Evolutionary conservation across 2,888 invertebrate genomes (phyloP).

Genomic region (Scaptomyza tumidula): DNA sequence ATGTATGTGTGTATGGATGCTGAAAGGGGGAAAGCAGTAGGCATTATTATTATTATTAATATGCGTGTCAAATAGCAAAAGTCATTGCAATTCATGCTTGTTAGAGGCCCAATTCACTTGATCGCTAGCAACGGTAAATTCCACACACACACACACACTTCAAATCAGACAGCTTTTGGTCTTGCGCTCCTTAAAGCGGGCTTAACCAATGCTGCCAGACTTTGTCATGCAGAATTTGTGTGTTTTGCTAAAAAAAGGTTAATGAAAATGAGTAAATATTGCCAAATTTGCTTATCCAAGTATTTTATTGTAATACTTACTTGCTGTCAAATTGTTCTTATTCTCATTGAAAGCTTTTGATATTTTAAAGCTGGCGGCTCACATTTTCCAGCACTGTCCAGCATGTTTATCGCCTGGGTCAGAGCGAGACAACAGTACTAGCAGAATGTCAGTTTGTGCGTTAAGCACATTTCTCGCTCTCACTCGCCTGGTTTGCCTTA

Average conservation of each 20-base stretch:
- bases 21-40: constrained; percentile 1
- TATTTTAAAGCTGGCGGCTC: not conserved
- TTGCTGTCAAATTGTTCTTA: not conserved
- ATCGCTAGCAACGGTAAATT: constrained; percentile 13
- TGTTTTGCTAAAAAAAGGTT: too few relatives aligned
- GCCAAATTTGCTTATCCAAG: too few relatives aligned
- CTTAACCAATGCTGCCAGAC: not conserved
- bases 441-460: constrained; percentile 7
- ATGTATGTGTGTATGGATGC: not conserved
- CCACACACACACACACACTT: not conserved
- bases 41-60: constrained; percentile 34
- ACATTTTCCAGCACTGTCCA: constrained; percentile 15
- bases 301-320: not conserved
- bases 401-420: not conserved
- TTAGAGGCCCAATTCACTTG: not conserved
- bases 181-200: not conserved
- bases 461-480: constrained; percentile 13
- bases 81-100: constrained; percentile 40
- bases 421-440: constrained; percentile 9
- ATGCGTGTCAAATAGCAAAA: constrained; percentile 45
- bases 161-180: not conserved
- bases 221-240: not conserved
- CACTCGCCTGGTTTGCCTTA: constrained; percentile 1
- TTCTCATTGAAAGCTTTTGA: not conserved
- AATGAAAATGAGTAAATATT: too few relatives aligned